Base-by-base conservation (phyloP, 2,888 invertebrate genomes). In the Eutolmus rufibarbis region DNA sequence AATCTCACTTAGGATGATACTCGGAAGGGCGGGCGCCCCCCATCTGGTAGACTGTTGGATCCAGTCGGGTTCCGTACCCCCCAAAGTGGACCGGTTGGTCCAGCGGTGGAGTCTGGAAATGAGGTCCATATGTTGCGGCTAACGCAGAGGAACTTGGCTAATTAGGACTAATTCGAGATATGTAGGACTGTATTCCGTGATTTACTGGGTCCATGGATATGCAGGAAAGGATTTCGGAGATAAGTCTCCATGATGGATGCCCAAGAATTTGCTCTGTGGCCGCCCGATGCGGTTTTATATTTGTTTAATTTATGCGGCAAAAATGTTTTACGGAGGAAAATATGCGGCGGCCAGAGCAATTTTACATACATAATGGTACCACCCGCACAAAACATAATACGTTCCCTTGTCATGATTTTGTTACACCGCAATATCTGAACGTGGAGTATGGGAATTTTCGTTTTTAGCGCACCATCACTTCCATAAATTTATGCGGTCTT, bases 1-100 rank as follows among this genome's bases (percentile, higher is more conserved):
- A 88, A 88, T 88, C 86, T 81, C 82, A 28, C 82, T 82, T 82
- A 82, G 57, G 19, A 57, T 57, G 82, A 82, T 82, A 82, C 37
- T 66, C 34, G 40, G 34, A 37, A 57, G 28, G n/a, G 5, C 46
- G 7, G 43, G 43, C 16, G 19, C 46, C 8, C 78, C 78, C 28
- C 40, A 76, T 76, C 46, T 23, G 40, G 37, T 12, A 40, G 40
- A 40, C 2, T 40, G 40, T 9, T 40, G 40, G 40, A 40, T 40
- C 16, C n/a, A 34, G 37, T 19, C 23, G 19, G 19, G 56, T 14
- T 51, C 3, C 51, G 51, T 16, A 57, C 23, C 28, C 43, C 43
- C 43, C 14, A n/a, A n/a, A n/a, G 51, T 16, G 16, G n/a, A n/a
- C 7, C 51, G 7, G 51, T 19, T 7, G 76, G n/a, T 14, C 16